Evolutionary conservation across 2,797 vertebrate species (phyloP).

Genomic region (Sardinella longiceps): DNA sequence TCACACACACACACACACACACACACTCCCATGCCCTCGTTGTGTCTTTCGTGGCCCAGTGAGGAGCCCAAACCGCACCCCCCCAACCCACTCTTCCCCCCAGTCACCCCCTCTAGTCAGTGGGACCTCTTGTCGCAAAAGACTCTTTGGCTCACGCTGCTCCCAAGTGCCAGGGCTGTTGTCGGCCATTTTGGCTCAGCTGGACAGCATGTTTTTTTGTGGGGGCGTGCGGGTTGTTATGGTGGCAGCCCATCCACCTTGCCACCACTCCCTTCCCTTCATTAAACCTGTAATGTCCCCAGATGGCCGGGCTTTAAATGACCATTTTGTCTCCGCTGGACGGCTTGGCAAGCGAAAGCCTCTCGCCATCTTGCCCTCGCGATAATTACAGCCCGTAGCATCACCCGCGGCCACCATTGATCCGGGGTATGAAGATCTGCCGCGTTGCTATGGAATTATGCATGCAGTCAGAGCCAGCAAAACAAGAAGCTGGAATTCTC

Average conservation of each 20-base stretch:
- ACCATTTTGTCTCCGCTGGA: not conserved
- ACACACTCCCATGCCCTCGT: not conserved
- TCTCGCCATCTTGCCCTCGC: not conserved
- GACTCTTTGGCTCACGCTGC: not conserved
- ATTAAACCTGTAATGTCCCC: slow-evolving; percentile 22
- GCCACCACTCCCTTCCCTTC: slow-evolving; percentile 13
- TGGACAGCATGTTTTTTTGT: not conserved
- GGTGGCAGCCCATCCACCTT: not conserved
- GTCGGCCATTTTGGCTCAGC: slow-evolving; percentile 3
- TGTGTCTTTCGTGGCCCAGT: not conserved
- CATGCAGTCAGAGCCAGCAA: not conserved
- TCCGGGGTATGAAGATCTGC: not conserved
- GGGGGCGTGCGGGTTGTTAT: not conserved
- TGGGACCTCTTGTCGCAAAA: not conserved
- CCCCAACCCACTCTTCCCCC: not conserved
- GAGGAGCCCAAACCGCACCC: not conserved
- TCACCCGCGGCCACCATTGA: not conserved
- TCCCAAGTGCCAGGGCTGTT: not conserved
- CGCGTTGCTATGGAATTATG: not conserved
- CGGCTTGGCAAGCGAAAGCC: not conserved
- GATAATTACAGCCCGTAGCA: slow-evolving; percentile 16
- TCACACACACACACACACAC: not conserved
- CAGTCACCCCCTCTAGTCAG: not conserved
- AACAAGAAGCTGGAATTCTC: not conserved
- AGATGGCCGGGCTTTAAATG: slow-evolving; percentile 20